Evolutionary conservation across 2,888 invertebrate genomes (phyloP).

Genomic region (Cheilosia soror): DNA sequence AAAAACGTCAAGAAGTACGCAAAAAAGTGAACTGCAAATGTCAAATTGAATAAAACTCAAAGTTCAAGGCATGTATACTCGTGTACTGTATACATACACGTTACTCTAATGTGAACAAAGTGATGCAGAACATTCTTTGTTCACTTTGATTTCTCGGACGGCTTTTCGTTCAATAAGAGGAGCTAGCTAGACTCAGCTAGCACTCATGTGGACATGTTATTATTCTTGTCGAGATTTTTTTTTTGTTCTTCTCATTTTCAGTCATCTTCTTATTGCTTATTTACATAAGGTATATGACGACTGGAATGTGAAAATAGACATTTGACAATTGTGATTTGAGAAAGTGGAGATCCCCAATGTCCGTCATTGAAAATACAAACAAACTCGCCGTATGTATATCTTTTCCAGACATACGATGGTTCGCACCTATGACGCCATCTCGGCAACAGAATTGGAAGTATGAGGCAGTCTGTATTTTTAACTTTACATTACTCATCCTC

Average conservation of each 20-base stretch:
- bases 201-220: conserved; percentile 40
- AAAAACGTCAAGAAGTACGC: conserved; percentile 7
- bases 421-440: too few species aligned
- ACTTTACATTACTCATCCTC: too few species aligned
- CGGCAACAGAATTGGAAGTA: too few species aligned
- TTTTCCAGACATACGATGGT: too few species aligned
- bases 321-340: neutral
- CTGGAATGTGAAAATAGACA: conserved; percentile 11
- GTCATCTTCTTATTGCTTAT: conserved; percentile 13
- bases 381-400: too few species aligned
- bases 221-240: conserved; percentile 11
- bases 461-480: too few species aligned
- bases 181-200: neutral
- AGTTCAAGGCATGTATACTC: conserved; percentile 68
- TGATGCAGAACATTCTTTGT: conserved; percentile 61
- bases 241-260: neutral
- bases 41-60: conserved; percentile 73
- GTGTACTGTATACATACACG: conserved; percentile 4
- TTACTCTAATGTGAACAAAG: conserved; percentile 60
- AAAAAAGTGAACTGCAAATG: conserved; percentile 70
- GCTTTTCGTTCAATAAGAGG: conserved; percentile 12
- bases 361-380: too few species aligned
- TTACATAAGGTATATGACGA: neutral
- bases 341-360: neutral
- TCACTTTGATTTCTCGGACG: conserved; percentile 62